Conservation (phyloP, 2,797 vertebrate genomes). For the Rhinella marina region DNA sequence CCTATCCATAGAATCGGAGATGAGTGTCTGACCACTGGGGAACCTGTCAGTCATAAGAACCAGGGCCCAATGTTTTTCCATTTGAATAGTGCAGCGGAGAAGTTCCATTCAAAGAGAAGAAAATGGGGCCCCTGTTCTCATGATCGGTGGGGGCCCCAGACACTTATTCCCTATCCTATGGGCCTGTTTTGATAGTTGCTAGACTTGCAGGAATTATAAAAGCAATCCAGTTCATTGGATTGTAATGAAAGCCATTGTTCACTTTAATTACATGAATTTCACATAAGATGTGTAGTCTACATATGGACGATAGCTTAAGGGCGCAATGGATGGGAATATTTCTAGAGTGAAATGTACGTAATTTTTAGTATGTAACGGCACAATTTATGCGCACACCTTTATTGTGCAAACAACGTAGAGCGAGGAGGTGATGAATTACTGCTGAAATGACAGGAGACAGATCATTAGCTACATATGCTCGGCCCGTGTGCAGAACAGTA, state of each 20-base stretch:
- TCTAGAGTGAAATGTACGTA: slow-evolving; percentile 44
- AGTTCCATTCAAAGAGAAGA: too few relatives aligned
- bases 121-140: too few relatives aligned
- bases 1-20: too few relatives aligned
- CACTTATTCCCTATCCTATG: too few relatives aligned
- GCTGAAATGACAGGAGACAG: slow-evolving; percentile 53
- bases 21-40: too few relatives aligned
- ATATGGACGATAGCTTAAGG: slow-evolving; percentile 21
- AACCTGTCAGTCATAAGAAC: too few relatives aligned
- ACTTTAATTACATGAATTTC: slow-evolving; percentile 8
- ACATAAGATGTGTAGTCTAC: background rate
- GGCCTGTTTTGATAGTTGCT: background rate
- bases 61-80: too few relatives aligned
- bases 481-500: slow-evolving; percentile 38
- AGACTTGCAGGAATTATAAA: background rate
- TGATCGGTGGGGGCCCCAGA: too few relatives aligned
- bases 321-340: slow-evolving; percentile 22
- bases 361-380: slow-evolving; percentile 28
- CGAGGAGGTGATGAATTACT: slow-evolving; percentile 52
- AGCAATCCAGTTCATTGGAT: background rate
- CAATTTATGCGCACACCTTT: slow-evolving; percentile 49
- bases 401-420: slow-evolving; percentile 47
- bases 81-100: too few relatives aligned
- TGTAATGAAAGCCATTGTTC: background rate
- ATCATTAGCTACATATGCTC: slow-evolving; percentile 55